phyloP scores from a whole-genome alignment of 2,797 vertebrate species.

The Enteromius argenteus region DNA sequence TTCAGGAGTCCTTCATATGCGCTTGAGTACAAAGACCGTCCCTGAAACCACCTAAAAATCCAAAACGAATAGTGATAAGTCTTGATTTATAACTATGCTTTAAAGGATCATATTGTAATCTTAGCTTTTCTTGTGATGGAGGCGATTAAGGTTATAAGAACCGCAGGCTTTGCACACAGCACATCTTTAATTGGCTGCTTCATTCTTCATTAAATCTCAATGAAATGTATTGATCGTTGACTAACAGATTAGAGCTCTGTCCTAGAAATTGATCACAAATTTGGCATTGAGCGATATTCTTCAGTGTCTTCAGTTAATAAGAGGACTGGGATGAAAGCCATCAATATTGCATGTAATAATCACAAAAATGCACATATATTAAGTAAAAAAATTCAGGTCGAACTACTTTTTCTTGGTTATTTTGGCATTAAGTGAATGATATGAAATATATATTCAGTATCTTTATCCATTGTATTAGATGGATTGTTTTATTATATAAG shows the following conservation, averaged over 20 bases:
- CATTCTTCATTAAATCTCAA: neutral
- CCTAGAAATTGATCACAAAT: neutral
- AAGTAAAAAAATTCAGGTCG: neutral
- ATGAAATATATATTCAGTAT: neutral
- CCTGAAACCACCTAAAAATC: neutral
- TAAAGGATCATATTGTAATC: neutral
- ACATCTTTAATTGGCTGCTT: neutral
- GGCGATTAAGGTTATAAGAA: neutral
- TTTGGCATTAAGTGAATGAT: too few relatives aligned
- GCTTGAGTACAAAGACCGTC: neutral
- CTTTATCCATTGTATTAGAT: neutral
- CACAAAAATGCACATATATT: neutral
- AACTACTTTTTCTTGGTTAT: neutral
- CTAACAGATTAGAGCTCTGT: neutral
- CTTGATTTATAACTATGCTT: neutral
- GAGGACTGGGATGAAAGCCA: neutral
- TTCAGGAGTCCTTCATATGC: neutral
- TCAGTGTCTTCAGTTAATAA: neutral
- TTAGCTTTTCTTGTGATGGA: neutral
- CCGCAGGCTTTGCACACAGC: neutral
- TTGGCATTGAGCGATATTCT: neutral
- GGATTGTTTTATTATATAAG: neutral
- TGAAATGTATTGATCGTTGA: conserved; percentile 18
- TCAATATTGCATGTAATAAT: neutral
- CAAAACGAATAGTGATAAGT: neutral